phyloP scores from a whole-genome alignment of 2,888 invertebrate genomes.

The Sesamia inferens region DNA sequence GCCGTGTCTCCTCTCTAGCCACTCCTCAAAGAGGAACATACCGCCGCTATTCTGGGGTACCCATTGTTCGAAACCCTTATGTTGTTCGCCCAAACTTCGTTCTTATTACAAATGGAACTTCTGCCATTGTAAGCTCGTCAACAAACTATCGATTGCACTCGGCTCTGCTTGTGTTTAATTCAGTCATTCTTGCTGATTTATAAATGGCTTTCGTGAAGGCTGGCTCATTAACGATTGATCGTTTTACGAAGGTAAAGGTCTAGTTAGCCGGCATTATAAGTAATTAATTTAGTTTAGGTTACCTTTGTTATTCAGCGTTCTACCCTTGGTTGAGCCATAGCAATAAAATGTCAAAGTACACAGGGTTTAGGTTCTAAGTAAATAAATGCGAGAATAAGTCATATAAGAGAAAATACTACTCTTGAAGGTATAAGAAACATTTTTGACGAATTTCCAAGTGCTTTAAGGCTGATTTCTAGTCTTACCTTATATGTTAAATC shows the following conservation, averaged over 20 bases:
- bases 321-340: slow-evolving; percentile 12
- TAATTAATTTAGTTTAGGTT: slow-evolving; percentile 34
- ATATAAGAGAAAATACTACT: no score
- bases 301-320: neutral
- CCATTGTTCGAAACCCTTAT: no score
- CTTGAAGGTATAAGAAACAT: no score
- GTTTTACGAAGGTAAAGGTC: slow-evolving; percentile 33
- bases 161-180: slow-evolving; percentile 55
- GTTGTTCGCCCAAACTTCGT: neutral
- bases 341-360: neutral
- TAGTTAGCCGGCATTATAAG: neutral
- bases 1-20: no score
- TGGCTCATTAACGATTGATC: slow-evolving; percentile 49
- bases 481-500: neutral
- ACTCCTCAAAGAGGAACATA: no score
- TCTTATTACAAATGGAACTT: slow-evolving; percentile 8
- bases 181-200: slow-evolving; percentile 53
- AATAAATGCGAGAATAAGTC: no score
- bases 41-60: no score
- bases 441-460: neutral
- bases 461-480: neutral
- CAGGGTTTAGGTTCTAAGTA: neutral
- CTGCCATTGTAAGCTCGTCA: neutral
- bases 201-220: slow-evolving; percentile 56
- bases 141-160: slow-evolving; percentile 61